Conservation (phyloP, 2,113 vertebrate species). For the Mormyrus iriodes region DNA sequence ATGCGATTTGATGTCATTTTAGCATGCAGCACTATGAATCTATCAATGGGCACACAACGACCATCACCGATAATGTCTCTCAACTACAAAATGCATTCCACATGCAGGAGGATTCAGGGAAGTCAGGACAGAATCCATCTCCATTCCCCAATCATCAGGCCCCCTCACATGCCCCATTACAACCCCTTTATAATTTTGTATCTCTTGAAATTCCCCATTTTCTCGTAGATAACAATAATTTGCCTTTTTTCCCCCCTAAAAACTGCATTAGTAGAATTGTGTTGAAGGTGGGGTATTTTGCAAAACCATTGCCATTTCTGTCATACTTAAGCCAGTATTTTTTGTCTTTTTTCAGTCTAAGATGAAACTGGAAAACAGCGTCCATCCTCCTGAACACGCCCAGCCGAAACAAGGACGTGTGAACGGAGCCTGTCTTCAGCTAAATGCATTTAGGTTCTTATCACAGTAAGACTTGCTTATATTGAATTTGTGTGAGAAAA, state of each 20-base stretch:
- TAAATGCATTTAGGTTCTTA: background rate
- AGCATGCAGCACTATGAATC: background rate
- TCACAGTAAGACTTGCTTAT: background rate
- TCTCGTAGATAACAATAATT: constrained; percentile 1
- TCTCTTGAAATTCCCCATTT: background rate
- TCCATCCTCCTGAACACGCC: background rate
- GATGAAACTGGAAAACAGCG: background rate
- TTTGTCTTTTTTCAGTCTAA: background rate
- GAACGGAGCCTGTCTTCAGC: background rate
- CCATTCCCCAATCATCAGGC: background rate
- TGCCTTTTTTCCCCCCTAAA: background rate
- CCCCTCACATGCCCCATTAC: background rate
- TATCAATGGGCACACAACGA: background rate
- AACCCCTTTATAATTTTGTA: background rate
- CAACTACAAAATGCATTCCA: background rate
- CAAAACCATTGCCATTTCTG: background rate
- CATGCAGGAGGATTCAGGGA: background rate
- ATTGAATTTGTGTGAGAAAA: background rate
- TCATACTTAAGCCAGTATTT: background rate
- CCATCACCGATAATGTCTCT: background rate
- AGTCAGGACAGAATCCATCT: background rate
- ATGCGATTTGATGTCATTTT: background rate
- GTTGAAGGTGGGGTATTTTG: background rate
- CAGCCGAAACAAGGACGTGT: background rate
- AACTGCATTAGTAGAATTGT: background rate